Conservation (phyloP, 2,888 invertebrate species). For the Lumbricus terrestris region DNA sequence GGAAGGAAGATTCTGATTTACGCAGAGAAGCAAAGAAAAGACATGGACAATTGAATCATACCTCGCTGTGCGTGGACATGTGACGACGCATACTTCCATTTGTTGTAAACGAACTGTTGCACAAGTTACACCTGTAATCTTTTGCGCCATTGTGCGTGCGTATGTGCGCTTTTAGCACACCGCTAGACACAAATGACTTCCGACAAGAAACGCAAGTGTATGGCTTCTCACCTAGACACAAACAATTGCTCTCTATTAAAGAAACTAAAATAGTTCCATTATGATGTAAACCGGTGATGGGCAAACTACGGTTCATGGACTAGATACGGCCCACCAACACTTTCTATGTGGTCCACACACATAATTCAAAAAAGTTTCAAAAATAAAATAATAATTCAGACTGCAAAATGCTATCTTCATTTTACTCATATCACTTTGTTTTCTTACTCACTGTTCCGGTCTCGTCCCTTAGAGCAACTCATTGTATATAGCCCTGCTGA, state of each 20-base stretch:
- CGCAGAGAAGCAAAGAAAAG: not conserved
- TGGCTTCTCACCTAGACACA: conserved; percentile 60
- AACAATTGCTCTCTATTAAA: not conserved
- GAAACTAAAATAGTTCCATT: not conserved
- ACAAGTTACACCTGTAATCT: conserved; percentile 44
- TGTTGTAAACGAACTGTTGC: conserved; percentile 50
- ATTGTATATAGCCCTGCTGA: no score
- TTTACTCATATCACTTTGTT: no score
- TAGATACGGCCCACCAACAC: no score
- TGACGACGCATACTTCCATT: conserved; percentile 54
- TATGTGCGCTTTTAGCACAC: conserved; percentile 51
- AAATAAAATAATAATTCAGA: no score
- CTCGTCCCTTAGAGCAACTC: no score
- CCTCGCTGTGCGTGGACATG: conserved; percentile 47
- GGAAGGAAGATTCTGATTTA: not conserved
- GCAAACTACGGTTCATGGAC: no score
- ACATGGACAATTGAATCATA: not conserved
- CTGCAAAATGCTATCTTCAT: no score
- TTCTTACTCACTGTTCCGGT: no score
- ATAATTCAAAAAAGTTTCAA: no score
- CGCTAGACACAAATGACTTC: conserved; percentile 57
- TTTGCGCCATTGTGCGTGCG: conserved; percentile 53
- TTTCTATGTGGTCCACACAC: no score
- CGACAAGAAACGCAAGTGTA: conserved; percentile 69
- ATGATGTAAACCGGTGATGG: no score